These are phyloP conservation scores for Drosophila phalerata DNA, from an alignment of 2,888 invertebrate species.

Conservation along the genomic window DNA sequence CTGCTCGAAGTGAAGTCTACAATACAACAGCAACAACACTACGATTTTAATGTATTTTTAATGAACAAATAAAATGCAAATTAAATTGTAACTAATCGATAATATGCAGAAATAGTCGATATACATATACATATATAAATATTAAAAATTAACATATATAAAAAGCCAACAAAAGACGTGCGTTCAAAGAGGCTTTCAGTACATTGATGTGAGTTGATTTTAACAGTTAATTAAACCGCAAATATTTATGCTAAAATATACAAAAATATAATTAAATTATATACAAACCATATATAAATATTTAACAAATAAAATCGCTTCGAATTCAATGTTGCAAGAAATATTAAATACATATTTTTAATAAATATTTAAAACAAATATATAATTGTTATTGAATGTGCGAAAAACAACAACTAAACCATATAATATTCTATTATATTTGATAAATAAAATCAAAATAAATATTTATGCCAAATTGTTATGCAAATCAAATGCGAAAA, in stretches of 20 bases:
- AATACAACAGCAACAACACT: slow-evolving; percentile 47
- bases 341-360: slow-evolving; percentile 51
- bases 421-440: slow-evolving; percentile 31
- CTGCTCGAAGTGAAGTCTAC: slow-evolving; percentile 63
- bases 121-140: slow-evolving; percentile 31
- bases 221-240: slow-evolving; percentile 45
- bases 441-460: slow-evolving; percentile 22
- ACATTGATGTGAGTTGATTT: slow-evolving; percentile 61
- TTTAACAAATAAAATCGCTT: slow-evolving; percentile 35
- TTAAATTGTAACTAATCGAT: slow-evolving; percentile 30
- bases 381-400: slow-evolving; percentile 45
- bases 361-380: slow-evolving; percentile 33
- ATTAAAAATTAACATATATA: slow-evolving; percentile 30
- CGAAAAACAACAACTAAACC: slow-evolving; percentile 19
- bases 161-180: slow-evolving; percentile 51
- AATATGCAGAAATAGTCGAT: slow-evolving; percentile 36
- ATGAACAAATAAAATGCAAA: slow-evolving; percentile 27
- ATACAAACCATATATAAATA: slow-evolving; percentile 21
- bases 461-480: slow-evolving; percentile 42
- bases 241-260: slow-evolving; percentile 52
- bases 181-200: slow-evolving; percentile 73
- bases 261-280: slow-evolving; percentile 22
- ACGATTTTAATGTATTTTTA: slow-evolving; percentile 62
- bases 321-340: slow-evolving; percentile 50
- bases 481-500: slow-evolving; percentile 36